Evolutionary conservation across 53 echinoderm and acorn worm species (phyloP).

Genomic region (Holothuria scabra): DNA sequence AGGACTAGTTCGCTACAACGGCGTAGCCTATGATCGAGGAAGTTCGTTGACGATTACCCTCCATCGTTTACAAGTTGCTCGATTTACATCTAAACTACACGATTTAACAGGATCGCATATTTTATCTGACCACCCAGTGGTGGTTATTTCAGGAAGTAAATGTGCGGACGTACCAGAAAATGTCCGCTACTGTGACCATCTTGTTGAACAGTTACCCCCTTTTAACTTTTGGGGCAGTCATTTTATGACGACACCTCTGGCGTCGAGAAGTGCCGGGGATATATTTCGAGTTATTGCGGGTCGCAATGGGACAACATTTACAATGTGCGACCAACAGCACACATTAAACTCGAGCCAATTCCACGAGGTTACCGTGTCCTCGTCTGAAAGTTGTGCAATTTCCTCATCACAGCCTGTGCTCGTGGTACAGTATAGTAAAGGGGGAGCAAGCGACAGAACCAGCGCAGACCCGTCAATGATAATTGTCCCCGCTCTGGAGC

Average conservation of each 20-base stretch:
- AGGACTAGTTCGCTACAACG: slow-evolving; percentile 30
- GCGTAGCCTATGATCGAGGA: slow-evolving; percentile 17
- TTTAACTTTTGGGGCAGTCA: slow-evolving; percentile 82
- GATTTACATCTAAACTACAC: slow-evolving; percentile 65
- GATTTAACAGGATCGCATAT: slow-evolving; percentile 89
- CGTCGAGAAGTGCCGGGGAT: slow-evolving; percentile 71
- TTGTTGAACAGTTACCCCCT: slow-evolving; percentile 87
- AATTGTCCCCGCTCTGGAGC: slow-evolving; percentile 82
- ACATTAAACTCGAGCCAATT: slow-evolving; percentile 72
- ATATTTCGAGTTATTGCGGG: slow-evolving; percentile 85
- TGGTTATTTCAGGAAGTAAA: slow-evolving; percentile 84
- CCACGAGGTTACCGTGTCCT: slow-evolving; percentile 69
- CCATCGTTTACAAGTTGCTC: slow-evolving; percentile 60
- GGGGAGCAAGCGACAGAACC: slow-evolving; percentile 74
- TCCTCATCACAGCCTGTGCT: slow-evolving; percentile 72
- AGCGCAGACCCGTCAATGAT: slow-evolving; percentile 94
- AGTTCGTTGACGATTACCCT: slow-evolving; percentile 47
- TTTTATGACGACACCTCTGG: slow-evolving; percentile 87
- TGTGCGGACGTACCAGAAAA: slow-evolving; percentile 82
- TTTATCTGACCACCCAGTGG: slow-evolving; percentile 70
- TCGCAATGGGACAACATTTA: slow-evolving; percentile 66
- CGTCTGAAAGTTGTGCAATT: slow-evolving; percentile 69
- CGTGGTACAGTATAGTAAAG: slow-evolving; percentile 90
- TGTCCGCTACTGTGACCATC: slow-evolving; percentile 75
- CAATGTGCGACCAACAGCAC: slow-evolving; percentile 27